Evolutionary conservation across 2,797 vertebrate genomes (phyloP).

Genomic region (Ispidina picta): DNA sequence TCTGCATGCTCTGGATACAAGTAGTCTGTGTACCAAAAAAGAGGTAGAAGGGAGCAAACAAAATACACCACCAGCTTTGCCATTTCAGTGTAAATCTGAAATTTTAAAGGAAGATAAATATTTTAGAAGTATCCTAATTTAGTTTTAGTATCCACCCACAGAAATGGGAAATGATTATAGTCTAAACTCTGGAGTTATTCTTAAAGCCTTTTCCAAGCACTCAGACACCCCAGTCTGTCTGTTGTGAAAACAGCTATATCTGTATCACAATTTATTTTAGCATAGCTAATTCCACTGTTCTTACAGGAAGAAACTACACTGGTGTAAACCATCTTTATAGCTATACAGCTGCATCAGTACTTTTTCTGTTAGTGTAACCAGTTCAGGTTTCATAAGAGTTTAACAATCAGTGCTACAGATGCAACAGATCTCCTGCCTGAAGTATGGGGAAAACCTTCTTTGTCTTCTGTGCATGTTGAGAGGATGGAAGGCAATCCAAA

Average conservation of each 20-base stretch:
- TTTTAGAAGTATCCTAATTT: not conserved
- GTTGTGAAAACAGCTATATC: not conserved
- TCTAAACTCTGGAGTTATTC: not conserved
- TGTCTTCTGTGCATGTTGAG: not conserved
- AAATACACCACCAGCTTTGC: not conserved
- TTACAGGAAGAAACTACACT: not conserved
- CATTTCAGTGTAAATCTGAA: not conserved
- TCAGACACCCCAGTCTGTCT: not conserved
- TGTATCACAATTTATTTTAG: not conserved
- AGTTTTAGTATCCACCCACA: not conserved
- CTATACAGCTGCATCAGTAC: not conserved
- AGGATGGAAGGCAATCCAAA: not conserved
- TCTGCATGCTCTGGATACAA: not conserved
- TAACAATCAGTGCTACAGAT: not conserved
- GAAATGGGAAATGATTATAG: not conserved
- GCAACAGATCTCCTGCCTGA: not conserved
- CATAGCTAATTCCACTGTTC: not conserved
- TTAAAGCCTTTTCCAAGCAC: not conserved
- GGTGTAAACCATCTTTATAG: not conserved
- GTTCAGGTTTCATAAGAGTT: not conserved
- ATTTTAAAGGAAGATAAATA: not conserved
- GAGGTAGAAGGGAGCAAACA: not conserved
- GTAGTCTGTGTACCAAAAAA: not conserved
- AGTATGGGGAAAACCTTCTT: not conserved
- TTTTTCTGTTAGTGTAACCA: not conserved